Conservation (phyloP, 2,113 vertebrate species). For the Nothoprocta pentlandii region DNA sequence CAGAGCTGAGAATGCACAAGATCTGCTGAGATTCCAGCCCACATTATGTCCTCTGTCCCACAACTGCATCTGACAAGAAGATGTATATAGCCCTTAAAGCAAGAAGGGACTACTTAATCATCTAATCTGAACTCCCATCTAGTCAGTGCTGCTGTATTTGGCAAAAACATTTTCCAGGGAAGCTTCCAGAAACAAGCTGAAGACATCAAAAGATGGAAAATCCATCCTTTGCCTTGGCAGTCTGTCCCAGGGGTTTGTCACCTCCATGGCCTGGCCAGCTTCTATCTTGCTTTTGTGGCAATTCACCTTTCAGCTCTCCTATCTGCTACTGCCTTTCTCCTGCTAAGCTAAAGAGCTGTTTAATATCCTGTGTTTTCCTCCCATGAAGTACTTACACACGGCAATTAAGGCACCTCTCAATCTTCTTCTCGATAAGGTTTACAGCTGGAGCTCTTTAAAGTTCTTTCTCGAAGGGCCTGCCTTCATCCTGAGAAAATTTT, state of each 20-base stretch:
- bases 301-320: neutral
- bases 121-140: constrained; percentile 46
- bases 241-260: constrained; percentile 2
- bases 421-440: constrained; percentile 11
- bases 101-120: constrained; percentile 4
- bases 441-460: neutral
- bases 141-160: constrained; percentile 49
- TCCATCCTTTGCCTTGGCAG: neutral
- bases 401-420: neutral
- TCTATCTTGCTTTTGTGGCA: constrained; percentile 8
- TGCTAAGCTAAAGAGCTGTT: neutral
- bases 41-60: neutral
- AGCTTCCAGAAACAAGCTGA: constrained; percentile 39
- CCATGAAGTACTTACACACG: neutral
- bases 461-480: neutral
- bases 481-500: neutral
- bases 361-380: neutral
- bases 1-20: neutral
- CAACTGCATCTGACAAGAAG: constrained; percentile 3
- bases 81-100: neutral
- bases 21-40: neutral
- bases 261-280: neutral
- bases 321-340: neutral
- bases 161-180: constrained; percentile 34
- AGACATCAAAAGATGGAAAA: constrained; percentile 41